A percentile compares a stretch with the other conserved stretches of the same genome.
Conservation (phyloP, 2,113 vertebrate species). For the Pimephales promelas region DNA sequence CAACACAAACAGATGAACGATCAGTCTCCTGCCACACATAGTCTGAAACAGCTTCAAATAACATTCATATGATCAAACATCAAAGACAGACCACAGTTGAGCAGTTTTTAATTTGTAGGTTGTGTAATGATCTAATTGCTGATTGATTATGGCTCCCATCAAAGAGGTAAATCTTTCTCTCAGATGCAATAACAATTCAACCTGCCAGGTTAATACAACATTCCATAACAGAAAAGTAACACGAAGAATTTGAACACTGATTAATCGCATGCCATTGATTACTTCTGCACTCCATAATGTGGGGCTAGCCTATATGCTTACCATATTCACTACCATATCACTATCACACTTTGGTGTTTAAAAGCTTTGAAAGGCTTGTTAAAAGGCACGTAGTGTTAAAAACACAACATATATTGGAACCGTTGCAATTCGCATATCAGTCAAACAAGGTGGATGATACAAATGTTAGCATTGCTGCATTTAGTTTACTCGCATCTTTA, state of each 20-base stretch:
- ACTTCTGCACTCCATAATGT: neutral
- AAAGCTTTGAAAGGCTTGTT: too few relatives aligned
- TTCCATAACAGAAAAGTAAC: neutral
- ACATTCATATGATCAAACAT: conserved; percentile 4
- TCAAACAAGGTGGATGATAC: too few relatives aligned
- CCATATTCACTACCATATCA: too few relatives aligned
- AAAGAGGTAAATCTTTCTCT: neutral
- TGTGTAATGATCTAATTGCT: conserved; percentile 23
- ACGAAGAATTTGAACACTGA: neutral
- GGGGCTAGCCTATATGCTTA: too few relatives aligned
- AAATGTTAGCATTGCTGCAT: too few relatives aligned
- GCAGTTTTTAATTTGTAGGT: conserved; percentile 8
- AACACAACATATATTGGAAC: too few relatives aligned
- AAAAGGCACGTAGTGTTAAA: too few relatives aligned
- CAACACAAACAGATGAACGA: conserved; percentile 11
- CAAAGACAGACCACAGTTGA: neutral
- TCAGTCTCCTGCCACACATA: neutral
- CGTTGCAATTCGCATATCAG: too few relatives aligned
- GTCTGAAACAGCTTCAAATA: neutral
- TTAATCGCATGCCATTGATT: conserved; percentile 12
- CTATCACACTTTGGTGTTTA: too few relatives aligned
- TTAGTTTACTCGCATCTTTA: too few relatives aligned
- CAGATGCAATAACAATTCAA: neutral
- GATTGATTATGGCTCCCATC: conserved; percentile 1
- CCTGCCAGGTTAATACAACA: neutral